Evolutionary conservation across 2,113 vertebrate genomes (phyloP).

Genomic region (Chitala chitala): DNA sequence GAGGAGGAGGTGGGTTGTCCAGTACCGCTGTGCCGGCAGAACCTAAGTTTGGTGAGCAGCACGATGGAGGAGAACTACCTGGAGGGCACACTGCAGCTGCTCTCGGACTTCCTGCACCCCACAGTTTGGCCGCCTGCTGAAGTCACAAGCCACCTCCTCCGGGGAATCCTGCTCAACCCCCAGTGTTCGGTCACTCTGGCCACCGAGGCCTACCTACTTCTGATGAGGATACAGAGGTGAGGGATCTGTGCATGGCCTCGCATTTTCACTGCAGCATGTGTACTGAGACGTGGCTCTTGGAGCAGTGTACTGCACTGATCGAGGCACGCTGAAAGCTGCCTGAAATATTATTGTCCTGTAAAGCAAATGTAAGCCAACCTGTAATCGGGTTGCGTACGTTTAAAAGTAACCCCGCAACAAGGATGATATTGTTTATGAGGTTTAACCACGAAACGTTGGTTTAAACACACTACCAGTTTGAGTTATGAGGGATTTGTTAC

Average conservation of each 20-base stretch:
- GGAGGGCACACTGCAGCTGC: constrained; percentile 78
- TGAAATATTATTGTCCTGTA: too few species aligned
- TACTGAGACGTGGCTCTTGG: too few species aligned
- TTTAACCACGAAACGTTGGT: too few species aligned
- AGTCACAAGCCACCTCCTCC: constrained; percentile 69
- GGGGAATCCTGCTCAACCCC: constrained; percentile 66
- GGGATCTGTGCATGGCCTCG: constrained; percentile 20
- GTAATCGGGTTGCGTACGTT: too few species aligned
- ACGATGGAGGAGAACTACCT: constrained; percentile 82
- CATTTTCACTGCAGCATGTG: too few species aligned
- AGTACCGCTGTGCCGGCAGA: constrained; percentile 67
- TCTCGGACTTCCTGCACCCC: constrained; percentile 76
- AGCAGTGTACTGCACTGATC: too few species aligned
- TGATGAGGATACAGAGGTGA: constrained; percentile 89
- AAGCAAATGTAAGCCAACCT: too few species aligned
- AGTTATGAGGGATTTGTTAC: too few species aligned
- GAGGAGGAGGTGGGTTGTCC: constrained; percentile 35
- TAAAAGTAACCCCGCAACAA: too few species aligned
- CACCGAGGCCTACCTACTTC: constrained; percentile 74
- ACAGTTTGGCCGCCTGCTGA: constrained; percentile 71
- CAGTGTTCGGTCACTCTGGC: constrained; percentile 54
- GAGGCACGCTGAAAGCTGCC: too few species aligned
- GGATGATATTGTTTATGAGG: too few species aligned
- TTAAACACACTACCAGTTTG: too few species aligned
- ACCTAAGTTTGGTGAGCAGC: constrained; percentile 71